A percentile compares a stretch with the other conserved stretches of the same genome.
phyloP scores from a whole-genome alignment of 2,797 vertebrate species.

The Sebastiscus tertius region DNA sequence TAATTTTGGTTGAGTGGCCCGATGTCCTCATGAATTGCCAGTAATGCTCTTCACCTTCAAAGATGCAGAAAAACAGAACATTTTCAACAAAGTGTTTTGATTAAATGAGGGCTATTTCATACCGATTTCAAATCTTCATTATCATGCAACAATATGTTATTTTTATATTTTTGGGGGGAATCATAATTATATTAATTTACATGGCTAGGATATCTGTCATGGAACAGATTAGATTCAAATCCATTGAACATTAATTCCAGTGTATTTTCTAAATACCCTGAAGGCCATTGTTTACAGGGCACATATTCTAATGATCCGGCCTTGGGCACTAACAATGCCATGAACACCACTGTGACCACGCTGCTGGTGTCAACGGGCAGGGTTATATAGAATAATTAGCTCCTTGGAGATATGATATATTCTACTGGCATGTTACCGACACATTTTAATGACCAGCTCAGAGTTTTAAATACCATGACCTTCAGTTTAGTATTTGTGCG shows the following conservation, averaged over 20 bases:
- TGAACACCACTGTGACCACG: background rate
- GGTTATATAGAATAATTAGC: constrained; percentile 21
- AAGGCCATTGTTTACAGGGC: background rate
- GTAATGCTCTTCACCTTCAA: background rate
- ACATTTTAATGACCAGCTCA: constrained; percentile 16
- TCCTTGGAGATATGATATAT: constrained; percentile 25
- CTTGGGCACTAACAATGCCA: background rate
- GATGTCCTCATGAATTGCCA: background rate
- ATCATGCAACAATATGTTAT: background rate
- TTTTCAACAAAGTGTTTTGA: background rate
- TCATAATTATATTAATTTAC: background rate
- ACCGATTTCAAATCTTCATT: background rate
- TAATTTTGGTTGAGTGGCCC: background rate
- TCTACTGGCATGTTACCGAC: background rate
- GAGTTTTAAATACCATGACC: background rate
- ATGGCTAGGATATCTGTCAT: background rate
- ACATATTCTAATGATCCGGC: constrained; percentile 3
- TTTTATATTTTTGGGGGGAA: background rate
- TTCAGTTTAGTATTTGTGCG: background rate
- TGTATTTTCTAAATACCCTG: background rate
- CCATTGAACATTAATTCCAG: background rate
- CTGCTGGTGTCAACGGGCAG: background rate
- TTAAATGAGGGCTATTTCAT: background rate
- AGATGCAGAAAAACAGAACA: background rate
- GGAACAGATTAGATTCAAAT: background rate